Evolutionary conservation across 1,140 invertebrate genomes (phyloP), one percentile per base, ranked within the genome.

Genomic region (Heterodera schachtii): DNA sequence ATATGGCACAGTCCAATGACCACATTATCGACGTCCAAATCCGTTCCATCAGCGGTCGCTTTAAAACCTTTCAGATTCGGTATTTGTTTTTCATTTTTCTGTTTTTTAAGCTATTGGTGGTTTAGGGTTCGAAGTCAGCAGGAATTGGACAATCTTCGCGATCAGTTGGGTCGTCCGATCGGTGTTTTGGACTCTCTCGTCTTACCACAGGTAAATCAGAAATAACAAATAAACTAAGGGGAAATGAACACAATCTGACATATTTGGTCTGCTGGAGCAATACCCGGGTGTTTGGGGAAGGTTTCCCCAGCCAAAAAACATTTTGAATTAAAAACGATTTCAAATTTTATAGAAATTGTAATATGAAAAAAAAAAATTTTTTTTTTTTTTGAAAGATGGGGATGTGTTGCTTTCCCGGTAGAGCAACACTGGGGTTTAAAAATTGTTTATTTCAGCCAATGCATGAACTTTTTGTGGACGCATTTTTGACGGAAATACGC

Each of bases 381-480:
- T 31, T 83, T 41, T 41, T 31, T 1, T 0, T 31, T 31, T 31
- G 31, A 31, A 1, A 31, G 0, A 31, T 31, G 67, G 19, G 76
- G 60, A 46, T 31, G 44, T 49, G 41, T 75, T 3, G 5, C 31
- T 49, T 49, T 75, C 31, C 47, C 31, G 64, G 19, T 2, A 19
- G 67, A 78, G n/a, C 67, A 64, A 64, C 1, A 19, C 16, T 16
- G 13, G 13, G n/a, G 41, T 70, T 64, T 8, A 44, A 8, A 44
- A 21, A 19, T 71, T 44, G 9, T 71, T 13, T 21, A 31, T 44
- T 78, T 57, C 44, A 78, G 77, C 69, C 69, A 71, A 13, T 71
- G 69, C 81, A 82, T 83, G 81, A 82, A 31, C 81, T 67, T 60
- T 83, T 83, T 79, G 82, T 83, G n/a, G 82, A 84, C n/a, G 67